Evolutionary conservation across 2,888 invertebrate species (phyloP).

Genomic region (Drosophila pseudotalamancana): DNA sequence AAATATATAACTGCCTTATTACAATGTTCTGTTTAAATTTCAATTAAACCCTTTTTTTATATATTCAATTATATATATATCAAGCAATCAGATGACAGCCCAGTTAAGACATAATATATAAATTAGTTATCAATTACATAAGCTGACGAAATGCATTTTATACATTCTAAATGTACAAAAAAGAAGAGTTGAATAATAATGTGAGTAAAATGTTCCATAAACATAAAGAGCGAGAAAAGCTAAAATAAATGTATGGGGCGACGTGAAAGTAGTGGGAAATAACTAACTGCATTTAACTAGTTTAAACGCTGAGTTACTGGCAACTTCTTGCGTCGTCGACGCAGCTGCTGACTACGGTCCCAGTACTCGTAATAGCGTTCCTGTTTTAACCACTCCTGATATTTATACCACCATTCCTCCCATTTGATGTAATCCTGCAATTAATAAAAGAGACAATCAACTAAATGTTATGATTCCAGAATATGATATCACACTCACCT

Average conservation of each 20-base stretch:
- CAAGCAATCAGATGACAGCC: slow-evolving; percentile 19
- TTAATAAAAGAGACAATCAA: neutral
- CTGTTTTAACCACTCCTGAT: slow-evolving; percentile 94
- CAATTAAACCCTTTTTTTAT: slow-evolving; percentile 27
- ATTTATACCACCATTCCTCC: slow-evolving; percentile 97
- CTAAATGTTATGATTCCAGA: neutral
- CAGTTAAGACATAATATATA: slow-evolving; percentile 32
- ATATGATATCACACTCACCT: slow-evolving; percentile 61
- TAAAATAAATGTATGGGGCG: slow-evolving; percentile 10
- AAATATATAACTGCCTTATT: slow-evolving; percentile 40
- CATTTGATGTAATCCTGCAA: slow-evolving; percentile 93
- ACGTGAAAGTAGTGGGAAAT: neutral
- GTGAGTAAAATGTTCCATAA: slow-evolving; percentile 19
- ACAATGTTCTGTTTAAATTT: slow-evolving; percentile 49
- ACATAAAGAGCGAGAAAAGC: slow-evolving; percentile 11
- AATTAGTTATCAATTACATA: slow-evolving; percentile 52
- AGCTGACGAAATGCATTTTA: slow-evolving; percentile 64
- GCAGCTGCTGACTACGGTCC: slow-evolving; percentile 84
- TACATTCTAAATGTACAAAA: slow-evolving; percentile 72
- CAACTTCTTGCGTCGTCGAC: slow-evolving; percentile 84
- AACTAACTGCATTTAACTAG: slow-evolving; percentile 45
- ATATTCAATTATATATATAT: slow-evolving; percentile 40
- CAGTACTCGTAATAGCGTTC: slow-evolving; percentile 85
- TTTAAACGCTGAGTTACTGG: slow-evolving; percentile 84
- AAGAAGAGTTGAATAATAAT: slow-evolving; percentile 13